Percentiles rank a stretch among this genome's conserved stretches.
These are phyloP conservation scores for Nowickia ferox DNA, from an alignment of 2,888 invertebrate genomes.

Conservation along the genomic window DNA sequence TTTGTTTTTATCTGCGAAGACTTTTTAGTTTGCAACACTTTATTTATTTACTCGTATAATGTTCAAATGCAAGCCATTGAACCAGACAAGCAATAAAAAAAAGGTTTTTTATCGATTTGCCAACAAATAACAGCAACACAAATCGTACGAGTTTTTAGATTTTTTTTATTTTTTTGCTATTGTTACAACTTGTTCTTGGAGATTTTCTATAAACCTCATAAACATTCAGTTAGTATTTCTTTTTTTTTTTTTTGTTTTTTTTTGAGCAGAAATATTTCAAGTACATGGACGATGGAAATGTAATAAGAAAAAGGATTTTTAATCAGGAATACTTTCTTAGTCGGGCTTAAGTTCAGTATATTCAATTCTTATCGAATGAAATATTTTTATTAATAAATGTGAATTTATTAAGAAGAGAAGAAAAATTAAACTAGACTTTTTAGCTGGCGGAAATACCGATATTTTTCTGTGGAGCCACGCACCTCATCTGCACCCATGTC, in stretches of 20 bases:
- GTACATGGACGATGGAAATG: neutral
- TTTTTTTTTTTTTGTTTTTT: neutral
- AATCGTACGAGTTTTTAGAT: slow-evolving; percentile 6
- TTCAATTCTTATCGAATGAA: too few species aligned
- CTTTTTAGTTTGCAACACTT: slow-evolving; percentile 57
- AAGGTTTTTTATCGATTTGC: slow-evolving; percentile 67
- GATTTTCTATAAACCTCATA: slow-evolving; percentile 38
- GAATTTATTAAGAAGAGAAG: too few species aligned
- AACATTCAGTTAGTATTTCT: neutral
- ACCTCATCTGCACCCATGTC: too few species aligned
- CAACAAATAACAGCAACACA: slow-evolving; percentile 20
- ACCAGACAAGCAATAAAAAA: slow-evolving; percentile 65
- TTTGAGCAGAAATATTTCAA: slow-evolving; percentile 36
- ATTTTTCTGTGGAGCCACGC: too few species aligned
- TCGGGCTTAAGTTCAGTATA: too few species aligned
- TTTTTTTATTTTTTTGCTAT: neutral
- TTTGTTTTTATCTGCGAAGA: too few species aligned
- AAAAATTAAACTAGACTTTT: too few species aligned
- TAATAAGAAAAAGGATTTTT: neutral
- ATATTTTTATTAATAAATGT: too few species aligned
- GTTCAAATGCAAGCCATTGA: slow-evolving; percentile 63
- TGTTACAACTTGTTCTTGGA: slow-evolving; percentile 37
- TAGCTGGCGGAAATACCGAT: too few species aligned
- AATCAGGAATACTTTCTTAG: too few species aligned
- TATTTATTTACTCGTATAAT: slow-evolving; percentile 67